phyloP scores from a whole-genome alignment of 2,113 vertebrate species.

The Daphoenositta chrysoptera region DNA sequence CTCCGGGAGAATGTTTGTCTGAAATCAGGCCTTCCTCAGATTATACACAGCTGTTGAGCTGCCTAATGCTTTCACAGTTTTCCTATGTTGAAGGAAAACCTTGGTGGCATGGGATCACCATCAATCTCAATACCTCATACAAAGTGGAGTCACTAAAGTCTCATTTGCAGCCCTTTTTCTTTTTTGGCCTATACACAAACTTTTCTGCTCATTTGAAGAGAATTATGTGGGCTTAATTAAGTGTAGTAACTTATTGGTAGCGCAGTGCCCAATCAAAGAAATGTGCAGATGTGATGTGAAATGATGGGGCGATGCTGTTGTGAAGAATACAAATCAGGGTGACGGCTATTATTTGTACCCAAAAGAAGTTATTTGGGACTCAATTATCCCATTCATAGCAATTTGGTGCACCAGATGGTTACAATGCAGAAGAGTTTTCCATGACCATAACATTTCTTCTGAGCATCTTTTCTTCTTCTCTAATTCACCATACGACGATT shows the following conservation, averaged over 20 bases:
- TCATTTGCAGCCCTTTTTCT: constrained; percentile 81
- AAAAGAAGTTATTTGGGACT: constrained; percentile 88
- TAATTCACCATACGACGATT: constrained; percentile 83
- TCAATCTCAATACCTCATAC: constrained; percentile 80
- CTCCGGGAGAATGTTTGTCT: constrained; percentile 71
- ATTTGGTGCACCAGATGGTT: constrained; percentile 87
- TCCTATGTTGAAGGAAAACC: constrained; percentile 74
- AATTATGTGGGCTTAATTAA: constrained; percentile 90
- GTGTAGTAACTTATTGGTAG: constrained; percentile 89
- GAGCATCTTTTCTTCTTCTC: constrained; percentile 82
- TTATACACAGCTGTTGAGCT: constrained; percentile 81
- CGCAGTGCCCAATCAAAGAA: constrained; percentile 76
- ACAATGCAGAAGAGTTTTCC: constrained; percentile 82
- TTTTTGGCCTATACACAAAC: constrained; percentile 72
- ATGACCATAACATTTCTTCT: constrained; percentile 76
- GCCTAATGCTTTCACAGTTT: constrained; percentile 79
- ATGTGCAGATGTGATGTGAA: constrained; percentile 91
- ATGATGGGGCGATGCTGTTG: constrained; percentile 73
- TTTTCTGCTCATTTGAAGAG: constrained; percentile 77
- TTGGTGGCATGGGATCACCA: constrained; percentile 81
- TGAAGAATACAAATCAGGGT: constrained; percentile 85
- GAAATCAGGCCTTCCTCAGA: constrained; percentile 74
- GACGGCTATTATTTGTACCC: constrained; percentile 75
- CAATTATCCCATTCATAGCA: constrained; percentile 82
- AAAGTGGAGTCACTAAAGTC: constrained; percentile 80